A percentile compares a stretch with the other conserved stretches of the same genome.
Evolutionary conservation across 2,888 invertebrate species (phyloP).

Genomic region (Cyrtodaria siliqua): DNA sequence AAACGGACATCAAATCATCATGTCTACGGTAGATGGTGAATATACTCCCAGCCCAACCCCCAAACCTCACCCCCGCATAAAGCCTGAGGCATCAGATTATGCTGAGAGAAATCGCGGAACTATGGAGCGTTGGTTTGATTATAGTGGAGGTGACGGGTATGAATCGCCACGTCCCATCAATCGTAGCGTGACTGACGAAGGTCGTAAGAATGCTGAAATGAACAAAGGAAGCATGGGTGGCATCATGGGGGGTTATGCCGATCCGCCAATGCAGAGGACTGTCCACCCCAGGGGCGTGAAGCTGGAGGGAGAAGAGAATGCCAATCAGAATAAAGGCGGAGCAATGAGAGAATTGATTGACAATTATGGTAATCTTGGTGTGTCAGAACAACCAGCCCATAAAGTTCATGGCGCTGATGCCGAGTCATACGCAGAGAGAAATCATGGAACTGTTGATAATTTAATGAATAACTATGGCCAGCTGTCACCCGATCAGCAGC

Average conservation of each 20-base stretch:
- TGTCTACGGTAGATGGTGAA: constrained; percentile 71
- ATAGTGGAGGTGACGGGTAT: constrained; percentile 69
- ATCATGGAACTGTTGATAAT: constrained; percentile 77
- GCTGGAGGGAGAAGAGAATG: constrained; percentile 72
- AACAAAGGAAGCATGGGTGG: constrained; percentile 79
- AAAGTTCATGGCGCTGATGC: constrained; percentile 79
- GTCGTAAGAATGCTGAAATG: constrained; percentile 66
- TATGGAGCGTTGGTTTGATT: constrained; percentile 75
- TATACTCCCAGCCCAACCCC: constrained; percentile 71
- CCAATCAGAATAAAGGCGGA: constrained; percentile 75
- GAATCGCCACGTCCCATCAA: constrained; percentile 71
- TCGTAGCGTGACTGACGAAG: constrained; percentile 69
- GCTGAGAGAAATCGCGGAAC: constrained; percentile 72
- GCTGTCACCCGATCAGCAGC: constrained; percentile 64
- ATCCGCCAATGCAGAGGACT: constrained; percentile 68
- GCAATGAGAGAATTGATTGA: constrained; percentile 78
- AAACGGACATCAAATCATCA: constrained; percentile 27
- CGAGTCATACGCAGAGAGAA: constrained; percentile 76
- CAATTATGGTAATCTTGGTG: constrained; percentile 75
- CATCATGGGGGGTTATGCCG: constrained; percentile 78
- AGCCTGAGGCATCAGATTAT: constrained; percentile 73
- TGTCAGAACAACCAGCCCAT: constrained; percentile 57
- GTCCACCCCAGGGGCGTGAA: constrained; percentile 77
- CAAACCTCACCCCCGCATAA: constrained; percentile 72
- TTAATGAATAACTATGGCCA: constrained; percentile 75